Base-by-base conservation (phyloP, 2,113 vertebrate species). In the Nannospalax galili region DNA sequence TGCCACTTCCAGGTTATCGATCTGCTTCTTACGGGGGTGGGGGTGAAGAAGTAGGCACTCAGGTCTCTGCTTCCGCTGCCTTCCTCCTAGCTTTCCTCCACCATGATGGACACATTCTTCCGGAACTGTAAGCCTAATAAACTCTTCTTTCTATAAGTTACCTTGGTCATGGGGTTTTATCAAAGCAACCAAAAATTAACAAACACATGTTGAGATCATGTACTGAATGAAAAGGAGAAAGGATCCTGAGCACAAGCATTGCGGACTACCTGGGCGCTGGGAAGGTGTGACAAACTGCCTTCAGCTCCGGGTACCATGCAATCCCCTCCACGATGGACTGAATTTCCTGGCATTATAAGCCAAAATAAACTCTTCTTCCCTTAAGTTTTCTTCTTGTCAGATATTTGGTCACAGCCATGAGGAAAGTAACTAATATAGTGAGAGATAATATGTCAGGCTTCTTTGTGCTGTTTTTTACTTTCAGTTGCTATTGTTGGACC, bases 401-500 rank as follows among this genome's bases (percentile, higher is more conserved):
- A 10, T 67, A 48, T 35, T 84, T 67, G 19, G 30, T 84, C 0
- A 84, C 8, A 12, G 32, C 8, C 45, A 45, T 65, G 81, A 45
- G 28, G 65, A 65, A 30, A 65, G 28, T 35, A 67, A 42, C 28
- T 67, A 45, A 79, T 20, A 17, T 2, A 94, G 26, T 42, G 62
- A 74, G 10, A 52, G 4, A 89, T 90, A n/a, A 2, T 28, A 40
- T 35, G 7, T 65, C 90, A 75, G 80, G 2, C 2, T n/a, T 60
- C 65, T 48, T 40, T 86, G 64, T 74, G 35, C 4, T 79, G 42
- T 78, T 80, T 84, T 37, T 91, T 64, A 62, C 32, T 30, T 64
- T 79, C 86, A 56, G 30, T 74, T 90, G 17, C 26, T 69, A 35
- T 69, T 95, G 28, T 90, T 95, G 60, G 32, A 87, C 72, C 78